These are phyloP conservation scores for Drosophila sp. DNA, from an alignment of 1,140 invertebrate genomes.

Conservation along the genomic window DNA sequence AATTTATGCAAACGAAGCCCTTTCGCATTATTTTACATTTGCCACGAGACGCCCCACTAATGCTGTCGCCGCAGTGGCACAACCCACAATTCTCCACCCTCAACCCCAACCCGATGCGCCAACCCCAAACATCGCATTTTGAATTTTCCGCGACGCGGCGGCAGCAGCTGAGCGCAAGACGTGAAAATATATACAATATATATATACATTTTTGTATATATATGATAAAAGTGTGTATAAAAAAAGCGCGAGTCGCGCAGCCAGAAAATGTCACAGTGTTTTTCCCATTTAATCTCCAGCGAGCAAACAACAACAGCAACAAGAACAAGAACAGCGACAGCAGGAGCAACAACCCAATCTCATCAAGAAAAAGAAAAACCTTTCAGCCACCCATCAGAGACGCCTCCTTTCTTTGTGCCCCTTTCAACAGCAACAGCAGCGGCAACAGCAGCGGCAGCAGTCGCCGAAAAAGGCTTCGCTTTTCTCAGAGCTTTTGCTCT, in stretches of 20 bases:
- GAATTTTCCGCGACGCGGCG: constrained; percentile 57
- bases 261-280: constrained; percentile 83
- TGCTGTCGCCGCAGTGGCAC: constrained; percentile 63
- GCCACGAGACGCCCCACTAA: constrained; percentile 79
- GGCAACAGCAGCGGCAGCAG: constrained; percentile 37
- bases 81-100: constrained; percentile 14
- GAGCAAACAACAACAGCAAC: constrained; percentile 77
- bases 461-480: constrained; percentile 72
- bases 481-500: constrained; percentile 25
- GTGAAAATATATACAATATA: constrained; percentile 35
- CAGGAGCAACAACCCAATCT: constrained; percentile 5
- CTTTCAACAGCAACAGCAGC: constrained; percentile 61
- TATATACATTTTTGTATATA: constrained; percentile 10
- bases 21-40: constrained; percentile 84
- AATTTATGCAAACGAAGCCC: constrained; percentile 84
- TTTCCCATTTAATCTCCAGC: constrained; percentile 79
- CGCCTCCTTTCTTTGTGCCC: constrained; percentile 77
- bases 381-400: constrained; percentile 47
- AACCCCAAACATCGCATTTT: constrained; percentile 57
- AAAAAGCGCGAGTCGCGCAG: constrained; percentile 66
- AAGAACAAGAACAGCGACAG: constrained; percentile 8
- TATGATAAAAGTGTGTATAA: constrained; percentile 31
- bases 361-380: constrained; percentile 21
- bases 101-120: constrained; percentile 8
- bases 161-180: constrained; percentile 56